Evolutionary conservation across 2,113 vertebrate genomes (phyloP).

Genomic region (Oplegnathus fasciatus): DNA sequence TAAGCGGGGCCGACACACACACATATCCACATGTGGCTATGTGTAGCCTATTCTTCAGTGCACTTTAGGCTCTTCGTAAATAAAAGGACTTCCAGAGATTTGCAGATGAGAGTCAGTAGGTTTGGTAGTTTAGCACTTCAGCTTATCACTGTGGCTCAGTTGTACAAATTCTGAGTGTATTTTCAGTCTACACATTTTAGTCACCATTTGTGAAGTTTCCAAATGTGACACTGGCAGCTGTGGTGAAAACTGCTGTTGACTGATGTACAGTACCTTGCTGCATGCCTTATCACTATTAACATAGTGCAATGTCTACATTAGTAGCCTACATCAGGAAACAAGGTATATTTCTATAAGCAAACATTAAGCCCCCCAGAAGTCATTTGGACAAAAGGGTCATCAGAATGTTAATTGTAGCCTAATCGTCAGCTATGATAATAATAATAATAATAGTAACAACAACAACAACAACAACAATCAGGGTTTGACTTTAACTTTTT

Average conservation of each 20-base stretch:
- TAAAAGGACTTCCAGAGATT: not conserved
- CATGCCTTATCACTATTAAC: no score
- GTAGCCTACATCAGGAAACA: no score
- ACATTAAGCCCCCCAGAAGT: no score
- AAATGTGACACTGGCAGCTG: slow-evolving; percentile 16
- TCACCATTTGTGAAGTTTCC: not conserved
- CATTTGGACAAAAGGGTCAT: no score
- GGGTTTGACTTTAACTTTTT: no score
- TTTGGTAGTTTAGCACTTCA: not conserved
- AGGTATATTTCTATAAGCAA: no score
- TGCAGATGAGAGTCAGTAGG: not conserved
- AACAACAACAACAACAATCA: no score
- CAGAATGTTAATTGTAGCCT: no score
- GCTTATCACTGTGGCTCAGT: not conserved
- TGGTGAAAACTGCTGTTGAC: not conserved
- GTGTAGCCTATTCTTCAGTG: not conserved
- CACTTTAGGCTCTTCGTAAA: not conserved
- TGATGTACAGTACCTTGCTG: not conserved
- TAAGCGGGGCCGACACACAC: slow-evolving; percentile 4
- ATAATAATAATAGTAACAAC: no score
- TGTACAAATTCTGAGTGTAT: not conserved
- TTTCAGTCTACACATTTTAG: no score
- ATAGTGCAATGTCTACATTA: no score
- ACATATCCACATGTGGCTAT: not conserved
- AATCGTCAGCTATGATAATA: no score